phyloP scores from a whole-genome alignment of 2,797 vertebrate genomes.

The Ibycter americanus region DNA sequence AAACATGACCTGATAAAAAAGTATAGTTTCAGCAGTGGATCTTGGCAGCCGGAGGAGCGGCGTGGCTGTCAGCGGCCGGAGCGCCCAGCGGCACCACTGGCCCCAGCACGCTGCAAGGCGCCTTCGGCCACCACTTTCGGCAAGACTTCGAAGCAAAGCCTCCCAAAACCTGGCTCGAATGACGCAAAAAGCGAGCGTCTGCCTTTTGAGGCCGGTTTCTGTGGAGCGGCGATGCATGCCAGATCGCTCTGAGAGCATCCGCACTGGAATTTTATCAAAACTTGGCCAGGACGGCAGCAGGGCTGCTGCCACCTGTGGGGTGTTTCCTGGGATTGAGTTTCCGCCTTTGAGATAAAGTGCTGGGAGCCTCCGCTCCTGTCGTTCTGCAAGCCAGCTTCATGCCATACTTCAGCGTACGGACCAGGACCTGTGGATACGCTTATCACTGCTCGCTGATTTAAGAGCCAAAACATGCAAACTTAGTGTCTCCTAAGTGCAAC shows the following conservation, averaged over 20 bases:
- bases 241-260: neutral
- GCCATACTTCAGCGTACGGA: neutral
- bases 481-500: neutral
- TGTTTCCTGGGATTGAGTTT: slow-evolving; percentile 9
- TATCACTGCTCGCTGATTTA: neutral
- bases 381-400: neutral
- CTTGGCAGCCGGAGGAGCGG: neutral
- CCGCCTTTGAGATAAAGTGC: neutral
- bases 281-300: neutral
- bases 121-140: neutral
- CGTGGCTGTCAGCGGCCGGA: neutral
- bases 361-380: neutral
- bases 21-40: neutral
- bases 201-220: rapidly evolving
- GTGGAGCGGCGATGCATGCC: rapidly evolving
- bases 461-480: neutral
- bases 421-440: neutral
- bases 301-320: slow-evolving; percentile 11
- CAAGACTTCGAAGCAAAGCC: neutral
- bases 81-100: rapidly evolving
- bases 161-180: neutral
- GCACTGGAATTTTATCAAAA: neutral
- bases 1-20: slow-evolving; percentile 55
- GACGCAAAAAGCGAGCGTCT: rapidly evolving
- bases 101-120: rapidly evolving